phyloP scores from a whole-genome alignment of 1,140 invertebrate genomes.

The Apis cerana region DNA sequence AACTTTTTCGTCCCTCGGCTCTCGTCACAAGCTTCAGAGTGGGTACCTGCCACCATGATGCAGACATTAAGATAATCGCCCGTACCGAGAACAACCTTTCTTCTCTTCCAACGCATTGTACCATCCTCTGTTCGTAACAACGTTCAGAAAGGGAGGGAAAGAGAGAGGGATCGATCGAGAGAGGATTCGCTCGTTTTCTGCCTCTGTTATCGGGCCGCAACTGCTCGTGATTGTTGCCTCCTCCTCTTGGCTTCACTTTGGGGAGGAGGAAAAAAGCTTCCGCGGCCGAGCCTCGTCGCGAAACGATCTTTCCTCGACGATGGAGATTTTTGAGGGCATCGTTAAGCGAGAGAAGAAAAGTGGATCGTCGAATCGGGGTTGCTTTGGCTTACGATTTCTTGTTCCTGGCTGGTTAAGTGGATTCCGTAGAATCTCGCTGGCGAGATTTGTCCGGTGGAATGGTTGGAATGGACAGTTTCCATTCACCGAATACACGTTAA shows the following conservation, averaged over 20 bases:
- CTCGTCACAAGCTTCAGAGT: slow-evolving; percentile 13
- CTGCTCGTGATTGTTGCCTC: slow-evolving; percentile 34
- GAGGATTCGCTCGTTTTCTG: slow-evolving; percentile 42
- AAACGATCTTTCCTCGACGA: neutral
- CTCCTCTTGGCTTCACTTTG: too few species aligned
- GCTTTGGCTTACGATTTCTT: neutral
- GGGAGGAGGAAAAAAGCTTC: slow-evolving; percentile 25
- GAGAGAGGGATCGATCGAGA: neutral
- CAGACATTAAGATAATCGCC: slow-evolving; percentile 67
- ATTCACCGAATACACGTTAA: neutral
- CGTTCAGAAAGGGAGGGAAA: too few species aligned
- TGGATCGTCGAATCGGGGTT: neutral
- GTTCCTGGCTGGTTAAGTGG: neutral
- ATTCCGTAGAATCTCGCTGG: neutral
- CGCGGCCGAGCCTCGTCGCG: neutral
- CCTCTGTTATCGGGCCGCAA: slow-evolving; percentile 29
- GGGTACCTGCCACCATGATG: slow-evolving; percentile 38
- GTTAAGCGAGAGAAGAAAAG: neutral
- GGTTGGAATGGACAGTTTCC: neutral
- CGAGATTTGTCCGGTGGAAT: neutral
- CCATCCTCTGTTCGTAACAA: too few species aligned
- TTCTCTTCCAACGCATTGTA: slow-evolving; percentile 5
- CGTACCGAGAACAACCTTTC: slow-evolving; percentile 26
- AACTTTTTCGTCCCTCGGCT: slow-evolving; percentile 30
- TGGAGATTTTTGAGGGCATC: neutral